phyloP scores from a whole-genome alignment of 2,797 vertebrate genomes.

The Cichlasoma orientale region DNA sequence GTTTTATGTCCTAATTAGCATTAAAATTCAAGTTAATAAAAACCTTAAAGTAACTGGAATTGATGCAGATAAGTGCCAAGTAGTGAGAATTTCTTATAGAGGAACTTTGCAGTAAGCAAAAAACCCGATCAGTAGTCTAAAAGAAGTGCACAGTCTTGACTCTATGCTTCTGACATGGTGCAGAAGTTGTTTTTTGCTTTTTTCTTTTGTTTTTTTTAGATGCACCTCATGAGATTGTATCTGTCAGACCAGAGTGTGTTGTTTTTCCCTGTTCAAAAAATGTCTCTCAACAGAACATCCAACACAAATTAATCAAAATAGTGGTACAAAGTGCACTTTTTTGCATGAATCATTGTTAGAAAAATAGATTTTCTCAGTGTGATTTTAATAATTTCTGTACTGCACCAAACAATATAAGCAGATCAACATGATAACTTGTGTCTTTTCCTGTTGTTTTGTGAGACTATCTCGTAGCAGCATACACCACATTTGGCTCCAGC shows the following conservation, averaged over 20 bases:
- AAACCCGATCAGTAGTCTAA: neutral
- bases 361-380: too few species aligned
- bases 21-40: neutral
- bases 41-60: neutral
- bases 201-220: too few species aligned
- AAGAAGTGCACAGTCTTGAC: neutral
- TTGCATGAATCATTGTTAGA: too few species aligned
- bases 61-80: rapidly evolving
- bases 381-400: too few species aligned
- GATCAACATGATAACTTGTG: neutral
- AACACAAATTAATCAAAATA: too few species aligned
- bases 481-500: neutral
- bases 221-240: rapidly evolving
- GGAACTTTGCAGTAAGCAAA: neutral
- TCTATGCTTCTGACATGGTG: rapidly evolving
- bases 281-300: too few species aligned
- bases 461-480: slow-evolving; percentile 29
- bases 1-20: rapidly evolving
- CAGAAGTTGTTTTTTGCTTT: rapidly evolving
- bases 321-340: too few species aligned
- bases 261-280: neutral
- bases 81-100: rapidly evolving
- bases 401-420: too few species aligned
- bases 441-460: neutral
- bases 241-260: rapidly evolving